These are phyloP conservation scores for Myanophis thanlyinensis DNA, from an alignment of 2,113 vertebrate genomes.

Conservation along the genomic window DNA sequence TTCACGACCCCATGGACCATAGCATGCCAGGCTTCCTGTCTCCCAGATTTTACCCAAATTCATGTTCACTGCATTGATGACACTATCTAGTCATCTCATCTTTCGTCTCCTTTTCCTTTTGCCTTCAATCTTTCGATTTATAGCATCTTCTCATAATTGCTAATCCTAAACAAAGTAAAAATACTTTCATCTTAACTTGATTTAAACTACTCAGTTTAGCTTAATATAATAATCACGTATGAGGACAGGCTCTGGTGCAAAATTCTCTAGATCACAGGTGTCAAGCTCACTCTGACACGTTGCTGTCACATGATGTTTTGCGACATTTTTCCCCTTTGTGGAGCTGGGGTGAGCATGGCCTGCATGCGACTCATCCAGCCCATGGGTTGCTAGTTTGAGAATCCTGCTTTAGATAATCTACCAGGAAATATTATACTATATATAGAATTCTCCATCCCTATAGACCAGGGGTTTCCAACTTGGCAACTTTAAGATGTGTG, in stretches of 20 bases:
- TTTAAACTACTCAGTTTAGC: background rate
- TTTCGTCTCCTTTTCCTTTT: background rate
- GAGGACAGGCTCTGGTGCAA: background rate
- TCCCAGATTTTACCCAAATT: background rate
- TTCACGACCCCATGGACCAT: background rate
- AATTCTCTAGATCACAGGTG: too few relatives aligned
- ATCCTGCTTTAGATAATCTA: background rate
- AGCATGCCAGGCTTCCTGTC: background rate
- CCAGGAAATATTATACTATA: background rate
- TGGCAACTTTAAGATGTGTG: background rate
- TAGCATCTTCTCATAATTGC: background rate
- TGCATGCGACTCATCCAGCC: too few relatives aligned
- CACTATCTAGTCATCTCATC: background rate
- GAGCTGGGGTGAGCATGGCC: too few relatives aligned
- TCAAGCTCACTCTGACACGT: too few relatives aligned
- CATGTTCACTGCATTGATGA: background rate
- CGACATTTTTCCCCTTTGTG: too few relatives aligned
- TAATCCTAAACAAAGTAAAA: background rate
- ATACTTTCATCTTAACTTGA: background rate
- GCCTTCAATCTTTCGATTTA: background rate
- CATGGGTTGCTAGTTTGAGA: too few relatives aligned
- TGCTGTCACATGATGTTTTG: too few relatives aligned
- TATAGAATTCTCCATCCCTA: background rate
- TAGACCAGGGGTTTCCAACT: background rate
- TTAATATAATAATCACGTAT: background rate